A percentile compares a stretch with the other conserved stretches of the same genome.
These are phyloP conservation scores for Neomicropteryx cornuta DNA, from an alignment of 1,140 invertebrate species.

Conservation along the genomic window DNA sequence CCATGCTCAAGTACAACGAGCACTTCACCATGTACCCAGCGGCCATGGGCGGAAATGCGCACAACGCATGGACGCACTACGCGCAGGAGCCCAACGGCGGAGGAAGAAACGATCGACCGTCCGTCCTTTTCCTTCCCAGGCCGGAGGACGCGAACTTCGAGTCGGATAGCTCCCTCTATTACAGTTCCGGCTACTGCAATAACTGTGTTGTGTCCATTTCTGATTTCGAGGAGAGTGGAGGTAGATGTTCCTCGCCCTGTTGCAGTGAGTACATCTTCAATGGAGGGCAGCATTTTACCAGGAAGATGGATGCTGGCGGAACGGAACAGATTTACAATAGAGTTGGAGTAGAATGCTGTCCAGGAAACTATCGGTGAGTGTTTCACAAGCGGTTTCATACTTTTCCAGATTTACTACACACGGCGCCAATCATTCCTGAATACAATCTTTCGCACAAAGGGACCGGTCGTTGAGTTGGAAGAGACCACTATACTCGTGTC, in stretches of 20 bases:
- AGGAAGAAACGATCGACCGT: slow-evolving; percentile 6
- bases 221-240: slow-evolving; percentile 28
- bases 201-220: slow-evolving; percentile 18
- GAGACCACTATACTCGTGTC: too few relatives aligned
- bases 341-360: slow-evolving; percentile 25
- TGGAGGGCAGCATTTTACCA: slow-evolving; percentile 33
- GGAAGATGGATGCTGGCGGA: slow-evolving; percentile 15
- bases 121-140: slow-evolving; percentile 11
- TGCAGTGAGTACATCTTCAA: slow-evolving; percentile 39
- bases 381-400: too few relatives aligned
- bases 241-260: slow-evolving; percentile 31
- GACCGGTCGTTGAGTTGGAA: too few relatives aligned
- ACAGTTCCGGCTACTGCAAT: slow-evolving; percentile 3
- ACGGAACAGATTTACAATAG: slow-evolving; percentile 18
- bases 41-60: slow-evolving; percentile 24
- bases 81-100: slow-evolving; percentile 6
- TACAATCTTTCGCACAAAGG: too few relatives aligned
- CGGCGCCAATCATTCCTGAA: too few relatives aligned
- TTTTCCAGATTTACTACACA: too few relatives aligned
- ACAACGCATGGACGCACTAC: slow-evolving; percentile 9
- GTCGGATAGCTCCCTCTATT: slow-evolving; percentile 20
- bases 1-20: slow-evolving; percentile 9
- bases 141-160: slow-evolving; percentile 21
- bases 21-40: slow-evolving; percentile 10
- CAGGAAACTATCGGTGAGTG: slow-evolving; percentile 32